phyloP scores from a whole-genome alignment of 92 coral and sea anemone genomes.

The Heteractis magnifica region DNA sequence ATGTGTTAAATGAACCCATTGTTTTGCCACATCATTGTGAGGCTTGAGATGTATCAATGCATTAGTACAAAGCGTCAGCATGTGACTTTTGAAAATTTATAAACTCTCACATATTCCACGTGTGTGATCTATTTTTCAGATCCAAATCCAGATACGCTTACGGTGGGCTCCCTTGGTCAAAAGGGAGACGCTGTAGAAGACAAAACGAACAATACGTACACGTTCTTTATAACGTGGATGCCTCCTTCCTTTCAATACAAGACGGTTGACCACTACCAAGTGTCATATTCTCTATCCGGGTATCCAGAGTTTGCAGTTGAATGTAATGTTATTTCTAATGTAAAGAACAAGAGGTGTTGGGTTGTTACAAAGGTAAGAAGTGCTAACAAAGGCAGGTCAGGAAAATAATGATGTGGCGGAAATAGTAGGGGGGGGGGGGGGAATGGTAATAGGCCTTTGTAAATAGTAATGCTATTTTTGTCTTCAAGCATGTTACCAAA shows the following conservation, averaged over 20 bases:
- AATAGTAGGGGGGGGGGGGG: too few relatives aligned
- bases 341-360: neutral
- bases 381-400: too few relatives aligned
- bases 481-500: too few relatives aligned
- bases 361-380: slow-evolving; percentile 20
- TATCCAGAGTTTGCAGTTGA: slow-evolving; percentile 35
- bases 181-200: slow-evolving; percentile 7
- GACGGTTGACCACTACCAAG: slow-evolving; percentile 24
- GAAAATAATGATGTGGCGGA: too few relatives aligned
- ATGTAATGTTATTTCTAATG: neutral
- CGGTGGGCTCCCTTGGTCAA: neutral
- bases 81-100: neutral
- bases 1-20: too few relatives aligned
- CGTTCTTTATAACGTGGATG: slow-evolving; percentile 40
- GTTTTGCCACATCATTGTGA: too few relatives aligned
- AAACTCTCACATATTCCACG: too few relatives aligned
- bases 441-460: too few relatives aligned
- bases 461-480: too few relatives aligned
- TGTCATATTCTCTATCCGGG: slow-evolving; percentile 40
- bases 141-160: slow-evolving; percentile 5
- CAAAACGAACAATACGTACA: slow-evolving; percentile 21
- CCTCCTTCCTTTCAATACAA: slow-evolving; percentile 44
- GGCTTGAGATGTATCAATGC: too few relatives aligned
- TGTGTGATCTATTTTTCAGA: neutral
- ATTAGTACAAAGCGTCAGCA: neutral